phyloP scores from a whole-genome alignment of 2,797 vertebrate species.

The Schizopygopsis pylzovi region DNA sequence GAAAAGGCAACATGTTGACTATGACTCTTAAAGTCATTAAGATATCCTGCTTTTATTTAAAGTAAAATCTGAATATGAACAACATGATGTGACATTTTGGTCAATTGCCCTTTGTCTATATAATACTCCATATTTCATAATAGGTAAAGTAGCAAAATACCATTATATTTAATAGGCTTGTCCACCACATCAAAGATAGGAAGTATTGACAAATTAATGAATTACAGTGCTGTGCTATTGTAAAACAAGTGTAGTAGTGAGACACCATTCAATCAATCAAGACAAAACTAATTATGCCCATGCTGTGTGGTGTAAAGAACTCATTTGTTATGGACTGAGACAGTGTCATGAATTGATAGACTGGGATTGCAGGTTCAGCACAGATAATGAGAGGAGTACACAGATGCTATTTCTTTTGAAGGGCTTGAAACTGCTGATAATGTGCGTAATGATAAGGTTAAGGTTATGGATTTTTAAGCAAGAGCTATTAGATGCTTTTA shows the following conservation, averaged over 20 bases:
- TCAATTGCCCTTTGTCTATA: neutral
- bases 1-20: neutral
- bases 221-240: conserved; percentile 37
- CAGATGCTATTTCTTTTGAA: conserved; percentile 30
- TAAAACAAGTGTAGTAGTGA: conserved; percentile 50
- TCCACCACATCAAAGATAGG: conserved; percentile 35
- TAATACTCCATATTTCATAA: neutral
- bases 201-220: conserved; percentile 42
- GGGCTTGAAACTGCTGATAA: conserved; percentile 38
- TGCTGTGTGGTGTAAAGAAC: conserved; percentile 37
- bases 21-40: neutral
- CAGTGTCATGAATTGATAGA: conserved; percentile 45
- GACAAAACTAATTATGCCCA: conserved; percentile 53
- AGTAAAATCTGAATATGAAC: neutral
- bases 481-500: conserved; percentile 28
- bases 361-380: conserved; percentile 25
- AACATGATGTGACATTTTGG: neutral
- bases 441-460: conserved; percentile 26
- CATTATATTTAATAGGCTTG: conserved; percentile 15
- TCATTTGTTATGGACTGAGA: conserved; percentile 50
- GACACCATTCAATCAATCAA: conserved; percentile 56
- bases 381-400: conserved; percentile 28
- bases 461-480: conserved; percentile 45
- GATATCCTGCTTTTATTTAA: neutral
- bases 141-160: neutral